Conservation (phyloP, 2,888 invertebrate genomes). For the Lordiphosa andalusiaca region DNA sequence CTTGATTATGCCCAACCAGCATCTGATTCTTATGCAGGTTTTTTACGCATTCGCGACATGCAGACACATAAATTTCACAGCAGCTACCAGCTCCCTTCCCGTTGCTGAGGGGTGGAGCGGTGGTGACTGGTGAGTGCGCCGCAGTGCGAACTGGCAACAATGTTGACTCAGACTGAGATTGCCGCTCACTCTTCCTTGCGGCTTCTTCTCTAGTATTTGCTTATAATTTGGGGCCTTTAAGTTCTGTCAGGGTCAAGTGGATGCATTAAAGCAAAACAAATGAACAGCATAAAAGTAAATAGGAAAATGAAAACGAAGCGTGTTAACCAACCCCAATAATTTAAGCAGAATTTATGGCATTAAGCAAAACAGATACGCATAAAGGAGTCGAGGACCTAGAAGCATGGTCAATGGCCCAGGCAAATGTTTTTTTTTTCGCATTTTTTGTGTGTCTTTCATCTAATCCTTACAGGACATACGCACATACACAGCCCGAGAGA, state of each 20-base stretch:
- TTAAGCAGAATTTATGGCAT: slow-evolving; percentile 74
- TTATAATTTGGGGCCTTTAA: slow-evolving; percentile 49
- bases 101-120: too few species aligned
- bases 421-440: slow-evolving; percentile 52
- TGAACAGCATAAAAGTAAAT: slow-evolving; percentile 59
- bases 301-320: slow-evolving; percentile 38
- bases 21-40: slow-evolving; percentile 62
- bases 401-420: slow-evolving; percentile 64
- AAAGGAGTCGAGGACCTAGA: slow-evolving; percentile 33
- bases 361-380: slow-evolving; percentile 63
- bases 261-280: slow-evolving; percentile 56
- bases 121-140: neutral
- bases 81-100: slow-evolving; percentile 18
- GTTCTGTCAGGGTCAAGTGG: slow-evolving; percentile 48
- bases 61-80: slow-evolving; percentile 67
- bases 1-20: slow-evolving; percentile 66
- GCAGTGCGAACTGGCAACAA: neutral
- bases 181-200: neutral
- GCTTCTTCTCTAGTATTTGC: slow-evolving; percentile 25
- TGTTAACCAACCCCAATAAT: slow-evolving; percentile 72
- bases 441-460: slow-evolving; percentile 41
- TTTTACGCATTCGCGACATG: slow-evolving; percentile 60
- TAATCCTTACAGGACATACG: slow-evolving; percentile 57
- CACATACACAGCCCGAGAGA: slow-evolving; percentile 19
- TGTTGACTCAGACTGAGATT: slow-evolving; percentile 14